Evolutionary conservation across 2,797 vertebrate species (phyloP).

Genomic region (Sparus aurata): DNA sequence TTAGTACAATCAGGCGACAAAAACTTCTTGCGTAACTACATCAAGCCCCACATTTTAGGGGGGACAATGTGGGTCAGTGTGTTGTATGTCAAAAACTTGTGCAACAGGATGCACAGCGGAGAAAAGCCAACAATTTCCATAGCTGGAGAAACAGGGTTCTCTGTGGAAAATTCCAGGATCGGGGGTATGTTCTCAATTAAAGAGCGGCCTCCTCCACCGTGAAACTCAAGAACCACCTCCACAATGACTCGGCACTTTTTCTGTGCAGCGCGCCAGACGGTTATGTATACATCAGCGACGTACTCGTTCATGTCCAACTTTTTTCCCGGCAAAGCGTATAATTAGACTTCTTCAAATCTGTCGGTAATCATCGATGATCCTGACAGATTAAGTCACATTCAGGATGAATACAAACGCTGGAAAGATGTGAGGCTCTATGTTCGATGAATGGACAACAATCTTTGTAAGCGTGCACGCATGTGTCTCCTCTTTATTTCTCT

Average conservation of each 20-base stretch:
- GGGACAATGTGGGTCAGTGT: background rate
- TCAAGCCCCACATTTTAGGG: background rate
- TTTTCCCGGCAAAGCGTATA: background rate
- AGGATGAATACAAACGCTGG: background rate
- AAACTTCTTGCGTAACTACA: background rate
- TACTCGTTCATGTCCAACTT: constrained; percentile 18
- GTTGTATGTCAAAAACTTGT: constrained; percentile 11
- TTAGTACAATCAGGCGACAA: background rate
- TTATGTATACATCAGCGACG: background rate
- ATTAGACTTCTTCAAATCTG: background rate
- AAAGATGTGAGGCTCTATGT: background rate
- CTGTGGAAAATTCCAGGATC: constrained; percentile 66
- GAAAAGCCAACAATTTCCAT: constrained; percentile 35
- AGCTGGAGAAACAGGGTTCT: background rate
- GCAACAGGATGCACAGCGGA: constrained; percentile 13
- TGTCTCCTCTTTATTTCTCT: constrained; percentile 12
- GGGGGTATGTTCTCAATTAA: constrained; percentile 72
- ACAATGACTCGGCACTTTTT: constrained; percentile 70
- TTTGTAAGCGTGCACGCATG: background rate
- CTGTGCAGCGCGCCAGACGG: background rate
- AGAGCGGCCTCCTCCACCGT: constrained; percentile 24
- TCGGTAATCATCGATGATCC: background rate
- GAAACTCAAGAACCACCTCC: constrained; percentile 44
- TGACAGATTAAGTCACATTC: background rate
- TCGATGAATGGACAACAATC: background rate